Conservation (phyloP, 1,140 invertebrate species). For the Diprion similis region DNA sequence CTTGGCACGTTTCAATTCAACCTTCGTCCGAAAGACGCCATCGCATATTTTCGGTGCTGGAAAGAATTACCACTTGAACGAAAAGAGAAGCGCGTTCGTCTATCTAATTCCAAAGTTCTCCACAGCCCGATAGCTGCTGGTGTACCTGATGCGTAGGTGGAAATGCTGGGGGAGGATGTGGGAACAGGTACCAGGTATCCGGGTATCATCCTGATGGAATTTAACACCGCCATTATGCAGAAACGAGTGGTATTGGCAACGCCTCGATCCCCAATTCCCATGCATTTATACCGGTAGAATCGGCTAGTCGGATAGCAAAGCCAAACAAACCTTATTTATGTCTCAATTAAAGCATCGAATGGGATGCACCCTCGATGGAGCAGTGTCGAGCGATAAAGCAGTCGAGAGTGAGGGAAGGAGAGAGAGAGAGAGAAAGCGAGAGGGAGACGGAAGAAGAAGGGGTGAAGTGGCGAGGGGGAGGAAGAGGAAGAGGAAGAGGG, state of each 20-base stretch:
- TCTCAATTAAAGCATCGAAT: conserved; percentile 64
- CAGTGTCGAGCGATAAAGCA: conserved; percentile 62
- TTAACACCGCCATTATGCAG: conserved; percentile 61
- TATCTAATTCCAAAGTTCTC: too few relatives aligned
- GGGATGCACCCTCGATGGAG: conserved; percentile 63
- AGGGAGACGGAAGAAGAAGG: conserved; percentile 24
- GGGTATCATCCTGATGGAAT: conserved; percentile 35
- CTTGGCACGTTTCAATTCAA: too few relatives aligned
- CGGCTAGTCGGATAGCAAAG: conserved; percentile 53
- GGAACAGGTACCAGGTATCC: background rate
- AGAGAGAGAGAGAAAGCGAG: conserved; percentile 30
- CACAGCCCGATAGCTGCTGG: too few relatives aligned
- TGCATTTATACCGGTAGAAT: conserved; percentile 43
- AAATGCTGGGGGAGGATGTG: background rate
- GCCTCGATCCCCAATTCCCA: conserved; percentile 61
- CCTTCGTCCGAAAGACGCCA: too few relatives aligned
- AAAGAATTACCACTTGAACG: too few relatives aligned
- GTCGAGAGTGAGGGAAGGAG: conserved; percentile 45
- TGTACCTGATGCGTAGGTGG: too few relatives aligned
- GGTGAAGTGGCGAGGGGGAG: conserved; percentile 20
- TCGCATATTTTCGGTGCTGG: too few relatives aligned
- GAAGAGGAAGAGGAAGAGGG: conserved; percentile 30
- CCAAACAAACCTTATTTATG: conserved; percentile 65
- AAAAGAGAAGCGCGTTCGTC: too few relatives aligned
- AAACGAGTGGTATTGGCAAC: conserved; percentile 60